Evolutionary conservation across 2,888 invertebrate species (phyloP).

Genomic region (Nephrotoma guestfalica): DNA sequence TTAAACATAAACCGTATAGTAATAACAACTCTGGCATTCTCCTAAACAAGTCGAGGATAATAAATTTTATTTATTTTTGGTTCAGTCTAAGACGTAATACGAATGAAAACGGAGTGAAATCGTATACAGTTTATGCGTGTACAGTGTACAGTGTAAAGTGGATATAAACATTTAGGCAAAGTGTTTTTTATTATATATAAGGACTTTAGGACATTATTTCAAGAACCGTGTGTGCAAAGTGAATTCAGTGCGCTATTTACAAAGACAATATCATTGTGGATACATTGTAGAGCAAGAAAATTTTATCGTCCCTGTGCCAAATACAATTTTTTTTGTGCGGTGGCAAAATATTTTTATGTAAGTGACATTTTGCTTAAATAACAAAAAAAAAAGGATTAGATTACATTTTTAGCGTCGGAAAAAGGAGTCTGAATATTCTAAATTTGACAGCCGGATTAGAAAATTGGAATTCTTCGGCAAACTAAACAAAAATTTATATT

Average conservation of each 20-base stretch:
- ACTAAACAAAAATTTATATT: neutral
- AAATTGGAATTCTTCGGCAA: neutral
- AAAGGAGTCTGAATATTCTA: neutral
- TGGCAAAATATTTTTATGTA: neutral
- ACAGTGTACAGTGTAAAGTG: no score
- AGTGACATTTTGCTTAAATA: neutral
- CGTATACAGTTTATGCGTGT: neutral
- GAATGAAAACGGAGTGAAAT: neutral
- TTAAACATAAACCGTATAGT: neutral
- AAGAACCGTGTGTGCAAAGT: no score
- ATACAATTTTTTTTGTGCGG: neutral
- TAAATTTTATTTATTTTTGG: neutral
- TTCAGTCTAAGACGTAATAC: neutral
- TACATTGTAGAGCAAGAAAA: neutral
- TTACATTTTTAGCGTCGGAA: neutral
- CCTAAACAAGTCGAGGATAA: neutral
- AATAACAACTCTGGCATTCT: neutral
- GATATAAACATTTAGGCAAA: no score
- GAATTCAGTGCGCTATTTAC: neutral
- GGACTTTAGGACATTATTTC: no score
- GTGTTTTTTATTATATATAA: no score
- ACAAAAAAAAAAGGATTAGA: neutral
- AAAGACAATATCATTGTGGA: neutral
- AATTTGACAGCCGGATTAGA: neutral
- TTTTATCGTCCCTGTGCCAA: neutral